These are phyloP conservation scores for Esperia sulphurella DNA, from an alignment of 2,888 invertebrate genomes.

Conservation along the genomic window DNA sequence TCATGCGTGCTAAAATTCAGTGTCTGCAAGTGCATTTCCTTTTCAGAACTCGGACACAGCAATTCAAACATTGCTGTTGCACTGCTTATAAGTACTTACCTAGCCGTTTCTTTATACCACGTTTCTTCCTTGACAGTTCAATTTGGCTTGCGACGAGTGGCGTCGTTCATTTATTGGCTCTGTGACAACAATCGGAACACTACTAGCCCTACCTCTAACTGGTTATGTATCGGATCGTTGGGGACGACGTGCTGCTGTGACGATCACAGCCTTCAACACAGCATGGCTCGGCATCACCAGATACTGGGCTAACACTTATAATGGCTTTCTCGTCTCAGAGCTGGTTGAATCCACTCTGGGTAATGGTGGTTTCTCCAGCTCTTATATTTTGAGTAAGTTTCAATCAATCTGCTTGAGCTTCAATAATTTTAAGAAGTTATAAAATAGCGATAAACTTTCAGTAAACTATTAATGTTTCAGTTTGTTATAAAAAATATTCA, in stretches of 20 bases:
- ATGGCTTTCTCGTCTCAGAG: constrained; percentile 82
- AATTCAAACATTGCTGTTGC: too few species aligned
- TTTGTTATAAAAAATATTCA: too few species aligned
- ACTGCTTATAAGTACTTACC: too few species aligned
- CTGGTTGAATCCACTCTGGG: constrained; percentile 83
- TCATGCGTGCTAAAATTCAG: too few species aligned
- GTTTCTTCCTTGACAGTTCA: constrained; percentile 38
- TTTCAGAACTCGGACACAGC: too few species aligned
- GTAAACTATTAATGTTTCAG: too few species aligned
- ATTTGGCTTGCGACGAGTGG: constrained; percentile 83
- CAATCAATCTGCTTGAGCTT: too few species aligned
- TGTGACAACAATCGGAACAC: constrained; percentile 82
- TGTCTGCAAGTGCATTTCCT: too few species aligned
- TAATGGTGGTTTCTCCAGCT: constrained; percentile 83
- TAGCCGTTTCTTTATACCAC: too few species aligned
- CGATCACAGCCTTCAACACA: constrained; percentile 76
- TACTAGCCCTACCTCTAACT: constrained; percentile 82
- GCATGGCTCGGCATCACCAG: constrained; percentile 81
- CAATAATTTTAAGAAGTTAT: too few species aligned
- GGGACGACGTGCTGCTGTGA: constrained; percentile 80
- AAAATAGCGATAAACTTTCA: too few species aligned
- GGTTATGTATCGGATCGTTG: constrained; percentile 86
- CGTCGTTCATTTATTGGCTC: constrained; percentile 85
- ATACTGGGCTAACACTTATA: constrained; percentile 79
- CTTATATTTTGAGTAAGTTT: constrained; percentile 82